These are phyloP conservation scores for Gallinago solitaria DNA, from an alignment of 2,797 vertebrate genomes.

Conservation along the genomic window DNA sequence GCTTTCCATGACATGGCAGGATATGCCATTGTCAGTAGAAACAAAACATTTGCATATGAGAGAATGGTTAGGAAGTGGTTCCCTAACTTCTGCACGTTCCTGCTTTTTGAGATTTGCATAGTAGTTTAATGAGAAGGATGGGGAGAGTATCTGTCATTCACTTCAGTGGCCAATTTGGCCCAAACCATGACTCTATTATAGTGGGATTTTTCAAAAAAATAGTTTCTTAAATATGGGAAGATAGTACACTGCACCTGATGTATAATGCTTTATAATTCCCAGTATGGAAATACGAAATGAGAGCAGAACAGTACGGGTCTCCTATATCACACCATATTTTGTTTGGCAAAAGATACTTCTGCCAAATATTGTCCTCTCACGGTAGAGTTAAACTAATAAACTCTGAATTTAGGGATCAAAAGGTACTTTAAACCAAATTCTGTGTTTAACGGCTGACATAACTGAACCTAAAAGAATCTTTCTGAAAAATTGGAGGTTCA, in stretches of 20 bases:
- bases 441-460: not conserved
- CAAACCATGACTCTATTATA: not conserved
- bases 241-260: not conserved
- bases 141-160: not conserved
- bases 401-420: not conserved
- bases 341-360: not conserved
- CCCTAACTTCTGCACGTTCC: not conserved
- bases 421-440: not conserved
- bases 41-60: not conserved
- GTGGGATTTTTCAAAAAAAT: not conserved
- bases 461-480: not conserved
- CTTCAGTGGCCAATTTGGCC: not conserved
- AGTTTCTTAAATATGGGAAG: not conserved
- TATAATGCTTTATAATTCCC: not conserved
- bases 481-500: not conserved
- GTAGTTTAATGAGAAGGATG: not conserved
- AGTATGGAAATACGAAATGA: not conserved
- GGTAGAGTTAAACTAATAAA: not conserved
- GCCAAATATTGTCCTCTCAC: not conserved
- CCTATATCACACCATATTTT: not conserved
- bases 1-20: not conserved
- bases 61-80: not conserved
- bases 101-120: not conserved
- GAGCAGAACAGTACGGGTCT: not conserved
- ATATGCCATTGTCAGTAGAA: not conserved